Base-by-base conservation (phyloP, 1,140 invertebrate species). In the Anagrus nilaparvatae region DNA sequence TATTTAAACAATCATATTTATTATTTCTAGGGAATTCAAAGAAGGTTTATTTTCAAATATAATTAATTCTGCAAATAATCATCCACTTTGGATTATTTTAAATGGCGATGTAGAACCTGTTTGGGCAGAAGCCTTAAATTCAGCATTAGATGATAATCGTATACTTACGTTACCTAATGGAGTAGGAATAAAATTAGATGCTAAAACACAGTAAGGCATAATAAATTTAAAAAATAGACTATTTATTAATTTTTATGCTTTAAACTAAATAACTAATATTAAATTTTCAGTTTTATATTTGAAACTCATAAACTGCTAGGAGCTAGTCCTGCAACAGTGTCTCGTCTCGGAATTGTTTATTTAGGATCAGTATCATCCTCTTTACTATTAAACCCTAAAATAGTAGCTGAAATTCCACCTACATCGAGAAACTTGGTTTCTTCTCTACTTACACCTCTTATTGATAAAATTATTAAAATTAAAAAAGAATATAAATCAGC, bases 91-190 rank as follows among this genome's bases (percentile, higher is more conserved):
- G 94, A 91, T 99, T 51, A 76, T 98, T 28, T 91, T 90, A 62
- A 93, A 99, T 70, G 96, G 97, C 18, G 94, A 98, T 62, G 84
- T 99, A 40, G 94, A 98, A 66, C 96, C 96, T 1, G 91, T 96
- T 63, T 99, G 96, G 96, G 85, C 97, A 28, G 97, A 99, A 67
- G 89, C 92, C 1, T 65, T 98, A 5, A 98, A 98, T 69, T 97
- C 93, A 3, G 93, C 96, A 14, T 69, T 97, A 29, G 94, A 97
- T 65, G 94, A 97, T 68, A 91, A 95, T 58, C 75, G 89, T 39
- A 70, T 97, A 19, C 68, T 99, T 12, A 98, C 95, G 1, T 74
- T 99, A 63, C 90, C 95, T 1, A 96, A 92, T 13, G 96, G 96
- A 34, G 95, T 96, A 78, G 75, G 94, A 47, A 88, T 99, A 44